A percentile compares a stretch with the other conserved stretches of the same genome.
Evolutionary conservation across 2,113 vertebrate species (phyloP).

Genomic region (Megaleporinus macrocephalus): DNA sequence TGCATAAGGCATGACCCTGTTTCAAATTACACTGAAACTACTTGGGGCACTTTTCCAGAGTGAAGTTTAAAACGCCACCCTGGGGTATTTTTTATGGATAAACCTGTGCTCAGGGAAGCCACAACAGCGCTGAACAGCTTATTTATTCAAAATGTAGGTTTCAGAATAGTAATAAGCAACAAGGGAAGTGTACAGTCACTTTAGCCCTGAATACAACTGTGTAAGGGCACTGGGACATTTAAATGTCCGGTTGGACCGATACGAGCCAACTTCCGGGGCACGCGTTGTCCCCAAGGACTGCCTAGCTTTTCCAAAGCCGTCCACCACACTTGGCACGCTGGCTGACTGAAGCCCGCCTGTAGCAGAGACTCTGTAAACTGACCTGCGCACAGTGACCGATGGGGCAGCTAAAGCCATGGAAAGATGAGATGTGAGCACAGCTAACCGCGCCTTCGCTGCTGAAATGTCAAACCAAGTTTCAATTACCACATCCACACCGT

Average conservation of each 20-base stretch:
- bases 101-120: not conserved
- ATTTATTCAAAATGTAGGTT: not conserved
- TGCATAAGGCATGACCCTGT: not conserved
- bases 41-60: not conserved
- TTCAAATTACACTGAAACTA: not conserved
- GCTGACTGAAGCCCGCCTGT: not conserved
- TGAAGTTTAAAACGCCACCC: not conserved
- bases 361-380: not conserved
- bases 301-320: not conserved
- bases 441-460: not conserved
- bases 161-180: not conserved
- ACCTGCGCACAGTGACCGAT: not conserved
- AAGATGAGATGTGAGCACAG: constrained; percentile 28
- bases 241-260: not conserved
- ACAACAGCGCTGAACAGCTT: not conserved
- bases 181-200: not conserved
- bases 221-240: not conserved
- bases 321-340: not conserved
- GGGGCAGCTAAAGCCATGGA: constrained; percentile 20
- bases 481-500: constrained; percentile 21
- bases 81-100: not conserved
- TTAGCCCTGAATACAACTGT: not conserved
- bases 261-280: not conserved
- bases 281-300: not conserved
- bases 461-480: constrained; percentile 45